Conservation (phyloP, 2,113 vertebrate species). For the Clinocottus analis region DNA sequence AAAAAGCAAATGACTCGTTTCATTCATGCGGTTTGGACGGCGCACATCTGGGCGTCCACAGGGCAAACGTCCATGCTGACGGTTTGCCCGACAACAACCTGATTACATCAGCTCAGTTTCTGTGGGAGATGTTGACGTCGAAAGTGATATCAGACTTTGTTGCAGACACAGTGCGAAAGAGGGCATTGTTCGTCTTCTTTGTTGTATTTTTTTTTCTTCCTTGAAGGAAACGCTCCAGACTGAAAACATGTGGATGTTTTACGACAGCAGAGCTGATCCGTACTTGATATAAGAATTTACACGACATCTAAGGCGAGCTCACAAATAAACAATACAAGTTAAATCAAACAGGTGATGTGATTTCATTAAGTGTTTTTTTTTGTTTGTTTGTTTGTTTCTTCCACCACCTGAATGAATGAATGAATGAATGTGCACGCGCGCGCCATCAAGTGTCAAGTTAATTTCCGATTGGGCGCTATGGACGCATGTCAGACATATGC, state of each 20-base stretch:
- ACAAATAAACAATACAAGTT: neutral
- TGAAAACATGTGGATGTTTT: neutral
- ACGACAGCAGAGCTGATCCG: neutral
- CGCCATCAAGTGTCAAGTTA: slow-evolving; percentile 56
- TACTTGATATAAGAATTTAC: neutral
- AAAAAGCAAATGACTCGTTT: neutral
- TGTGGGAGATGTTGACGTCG: slow-evolving; percentile 16
- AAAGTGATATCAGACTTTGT: neutral
- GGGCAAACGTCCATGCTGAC: neutral
- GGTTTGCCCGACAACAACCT: neutral
- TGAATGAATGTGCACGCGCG: slow-evolving; percentile 21
- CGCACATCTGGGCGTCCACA: neutral
- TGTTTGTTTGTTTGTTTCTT: too few species aligned
- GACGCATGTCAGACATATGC: slow-evolving; percentile 80
- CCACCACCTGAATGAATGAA: neutral
- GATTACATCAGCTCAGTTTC: slow-evolving; percentile 3
- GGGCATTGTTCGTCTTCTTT: neutral
- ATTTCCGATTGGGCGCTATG: slow-evolving; percentile 72
- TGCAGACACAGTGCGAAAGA: neutral
- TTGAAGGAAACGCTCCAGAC: neutral
- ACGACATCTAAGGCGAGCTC: neutral
- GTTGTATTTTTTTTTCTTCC: neutral
- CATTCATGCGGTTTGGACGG: neutral
- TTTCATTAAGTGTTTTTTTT: slow-evolving; percentile 39
- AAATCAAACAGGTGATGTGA: slow-evolving; percentile 54